These are phyloP conservation scores for Diarsia brunnea DNA, from an alignment of 2,888 invertebrate genomes.

Conservation along the genomic window DNA sequence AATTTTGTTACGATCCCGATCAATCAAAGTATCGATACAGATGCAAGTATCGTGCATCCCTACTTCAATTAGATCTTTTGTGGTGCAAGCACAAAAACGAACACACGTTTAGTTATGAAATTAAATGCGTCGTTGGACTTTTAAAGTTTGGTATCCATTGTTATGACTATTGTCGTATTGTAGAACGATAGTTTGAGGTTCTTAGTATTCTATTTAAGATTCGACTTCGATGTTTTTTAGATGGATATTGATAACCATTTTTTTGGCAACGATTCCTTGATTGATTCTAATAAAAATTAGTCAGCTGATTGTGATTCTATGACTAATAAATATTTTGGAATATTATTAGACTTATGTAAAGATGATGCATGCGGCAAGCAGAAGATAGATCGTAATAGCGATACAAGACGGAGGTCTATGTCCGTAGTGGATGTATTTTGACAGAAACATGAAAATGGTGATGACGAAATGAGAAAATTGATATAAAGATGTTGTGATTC, in stretches of 20 bases:
- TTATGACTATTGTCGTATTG: slow-evolving; percentile 71
- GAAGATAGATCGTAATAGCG: neutral
- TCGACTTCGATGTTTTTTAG: neutral
- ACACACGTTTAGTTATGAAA: slow-evolving; percentile 83
- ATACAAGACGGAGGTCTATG: neutral
- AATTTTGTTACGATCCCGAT: neutral
- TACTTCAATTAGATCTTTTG: slow-evolving; percentile 90
- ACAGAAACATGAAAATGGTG: slow-evolving; percentile 4
- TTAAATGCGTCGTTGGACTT: slow-evolving; percentile 86
- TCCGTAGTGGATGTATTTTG: accelerated
- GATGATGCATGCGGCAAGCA: neutral
- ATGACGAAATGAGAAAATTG: neutral
- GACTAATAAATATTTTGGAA: neutral
- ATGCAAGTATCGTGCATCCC: neutral
- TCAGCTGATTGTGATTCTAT: slow-evolving; percentile 3
- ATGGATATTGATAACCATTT: slow-evolving; percentile 6
- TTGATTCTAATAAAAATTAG: neutral
- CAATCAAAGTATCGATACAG: neutral
- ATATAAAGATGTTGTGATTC: neutral
- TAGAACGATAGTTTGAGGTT: slow-evolving; percentile 74
- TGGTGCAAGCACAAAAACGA: slow-evolving; percentile 80
- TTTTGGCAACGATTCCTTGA: slow-evolving; percentile 4
- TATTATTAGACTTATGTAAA: neutral
- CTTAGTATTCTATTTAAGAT: slow-evolving; percentile 47
- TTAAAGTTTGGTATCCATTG: slow-evolving; percentile 69